Conservation (phyloP, 1,140 invertebrate species). For the Hormaphis cornu region DNA sequence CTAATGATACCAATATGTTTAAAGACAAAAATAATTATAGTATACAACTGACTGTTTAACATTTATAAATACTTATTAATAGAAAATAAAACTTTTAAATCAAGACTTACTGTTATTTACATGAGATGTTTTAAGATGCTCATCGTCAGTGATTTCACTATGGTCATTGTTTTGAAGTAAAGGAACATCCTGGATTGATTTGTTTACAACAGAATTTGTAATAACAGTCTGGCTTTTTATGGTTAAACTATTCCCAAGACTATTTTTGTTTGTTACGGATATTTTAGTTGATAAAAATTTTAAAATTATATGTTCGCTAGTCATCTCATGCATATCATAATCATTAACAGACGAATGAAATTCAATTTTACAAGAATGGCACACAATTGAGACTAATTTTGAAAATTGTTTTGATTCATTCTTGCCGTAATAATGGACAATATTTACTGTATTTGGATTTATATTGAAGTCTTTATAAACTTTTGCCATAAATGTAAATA, state of each 20-base stretch:
- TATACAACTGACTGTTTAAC: too few relatives aligned
- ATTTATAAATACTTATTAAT: too few relatives aligned
- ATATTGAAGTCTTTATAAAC: neutral
- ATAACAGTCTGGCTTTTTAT: neutral
- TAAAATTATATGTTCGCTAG: conserved; percentile 8
- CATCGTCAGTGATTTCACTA: neutral
- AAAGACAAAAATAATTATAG: too few relatives aligned
- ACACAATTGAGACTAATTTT: neutral
- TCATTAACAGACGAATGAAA: neutral
- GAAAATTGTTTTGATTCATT: too few relatives aligned
- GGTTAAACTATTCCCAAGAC: too few relatives aligned
- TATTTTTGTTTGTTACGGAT: neutral
- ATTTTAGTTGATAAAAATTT: neutral
- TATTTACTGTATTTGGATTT: neutral
- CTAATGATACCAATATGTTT: too few relatives aligned
- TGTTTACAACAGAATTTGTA: neutral
- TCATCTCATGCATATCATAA: neutral
- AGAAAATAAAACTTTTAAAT: neutral
- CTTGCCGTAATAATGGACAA: neutral
- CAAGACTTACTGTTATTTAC: neutral
- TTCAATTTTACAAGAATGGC: neutral
- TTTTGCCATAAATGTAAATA: neutral
- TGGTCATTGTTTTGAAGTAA: neutral
- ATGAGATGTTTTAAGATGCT: neutral
- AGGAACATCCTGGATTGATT: too few relatives aligned